Base-by-base conservation (phyloP, 2,888 invertebrate species). In the Cantharis nigra region DNA sequence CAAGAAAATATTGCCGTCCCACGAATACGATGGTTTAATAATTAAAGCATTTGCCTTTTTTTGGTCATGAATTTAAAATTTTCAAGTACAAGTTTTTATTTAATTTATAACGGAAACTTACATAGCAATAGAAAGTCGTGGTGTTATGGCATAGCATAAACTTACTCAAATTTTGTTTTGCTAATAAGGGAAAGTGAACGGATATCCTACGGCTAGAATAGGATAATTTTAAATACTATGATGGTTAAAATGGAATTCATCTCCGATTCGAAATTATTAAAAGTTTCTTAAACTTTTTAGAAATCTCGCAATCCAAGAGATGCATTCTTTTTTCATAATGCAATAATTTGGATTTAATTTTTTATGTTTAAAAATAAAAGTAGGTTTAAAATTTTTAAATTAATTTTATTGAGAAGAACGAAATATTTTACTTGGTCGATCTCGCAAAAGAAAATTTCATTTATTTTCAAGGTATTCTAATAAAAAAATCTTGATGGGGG, bases 111-210 rank as follows among this genome's bases (percentile, higher is more conserved):
- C 76, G 76, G 76, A 76, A 76, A 65, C 73, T 33, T 49, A n/a
- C 9, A 49, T n/a, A n/a, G 5, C 49, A 49, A n/a, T 49, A 49
- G 49, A 49, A 49, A 49, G 49, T 49, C n/a, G n/a, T 49, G n/a
- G 73, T 73, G 76, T 30, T 73, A 70, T 70, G 76, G 33, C 72
- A 76, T 30, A 11, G 28, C 28, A 30, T 70, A 71, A 69, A 74
- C 63, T 78, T 71, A 67, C 74, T 78, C 62, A 72, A 84, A 85
- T 85, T 26, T 26, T 84, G 84, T 84, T 85, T 86, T 85, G 85
- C 85, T 85, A 85, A 85, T 85, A 86, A 86, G 86, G 85, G 86
- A 86, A 86, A 86, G 86, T 86, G 85, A 86, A 85, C 85, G 85
- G 85, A 85, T 85, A 85, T 86, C 86, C 86, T 85, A 82, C 81